Conservation (phyloP, 2,888 invertebrate species). For the Heliconius sara region DNA sequence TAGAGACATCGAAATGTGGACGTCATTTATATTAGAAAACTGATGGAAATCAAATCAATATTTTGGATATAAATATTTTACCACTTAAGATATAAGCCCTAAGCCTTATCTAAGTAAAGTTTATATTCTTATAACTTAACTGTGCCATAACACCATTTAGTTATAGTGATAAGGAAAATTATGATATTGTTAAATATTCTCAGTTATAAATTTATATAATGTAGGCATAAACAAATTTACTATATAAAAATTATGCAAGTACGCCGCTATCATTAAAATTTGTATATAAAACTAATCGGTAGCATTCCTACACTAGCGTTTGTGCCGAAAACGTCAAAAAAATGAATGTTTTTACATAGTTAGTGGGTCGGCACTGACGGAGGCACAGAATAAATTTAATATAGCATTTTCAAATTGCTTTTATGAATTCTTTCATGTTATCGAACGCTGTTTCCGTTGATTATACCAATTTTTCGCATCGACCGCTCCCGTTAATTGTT, state of each 20-base stretch:
- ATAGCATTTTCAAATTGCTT: conserved; percentile 67
- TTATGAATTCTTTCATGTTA: conserved; percentile 65
- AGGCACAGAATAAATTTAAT: conserved; percentile 52
- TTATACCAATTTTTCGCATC: conserved; percentile 78
- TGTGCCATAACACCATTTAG: too few species aligned
- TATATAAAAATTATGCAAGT: neutral
- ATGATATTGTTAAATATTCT: neutral
- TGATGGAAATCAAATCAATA: too few species aligned
- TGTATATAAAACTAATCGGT: conserved; percentile 36
- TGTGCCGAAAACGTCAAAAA: conserved; percentile 39
- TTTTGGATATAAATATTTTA: too few species aligned
- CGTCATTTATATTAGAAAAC: too few species aligned
- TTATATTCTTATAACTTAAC: too few species aligned
- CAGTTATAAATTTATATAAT: neutral
- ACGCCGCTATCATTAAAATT: conserved; percentile 30
- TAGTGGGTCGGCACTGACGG: conserved; percentile 53
- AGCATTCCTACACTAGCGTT: conserved; percentile 28
- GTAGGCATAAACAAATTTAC: neutral
- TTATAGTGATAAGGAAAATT: neutral
- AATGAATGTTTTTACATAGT: conserved; percentile 45
- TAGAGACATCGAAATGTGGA: too few species aligned
- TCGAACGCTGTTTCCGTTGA: conserved; percentile 67
- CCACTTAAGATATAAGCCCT: too few species aligned
- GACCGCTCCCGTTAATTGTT: conserved; percentile 74
- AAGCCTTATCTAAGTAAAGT: too few species aligned